A percentile compares a stretch with the other conserved stretches of the same genome.
Evolutionary conservation across 2,113 vertebrate species (phyloP).

Genomic region (Thunnus thynnus): DNA sequence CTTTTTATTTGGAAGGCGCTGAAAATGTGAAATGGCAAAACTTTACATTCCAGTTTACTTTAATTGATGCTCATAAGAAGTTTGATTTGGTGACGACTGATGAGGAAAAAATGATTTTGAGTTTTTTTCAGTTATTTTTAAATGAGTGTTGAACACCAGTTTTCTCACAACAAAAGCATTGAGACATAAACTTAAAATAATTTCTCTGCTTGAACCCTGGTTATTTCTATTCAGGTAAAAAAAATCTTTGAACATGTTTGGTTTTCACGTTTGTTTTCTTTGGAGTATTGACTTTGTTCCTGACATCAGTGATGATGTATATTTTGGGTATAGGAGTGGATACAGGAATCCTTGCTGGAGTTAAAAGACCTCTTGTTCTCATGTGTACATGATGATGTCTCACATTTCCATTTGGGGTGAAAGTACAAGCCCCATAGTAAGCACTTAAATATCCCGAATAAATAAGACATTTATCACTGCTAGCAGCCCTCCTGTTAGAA

Average conservation of each 20-base stretch:
- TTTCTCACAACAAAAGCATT: neutral
- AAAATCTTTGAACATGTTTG: slow-evolving; percentile 35
- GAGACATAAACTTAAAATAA: neutral
- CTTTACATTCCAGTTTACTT: neutral
- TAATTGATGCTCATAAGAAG: neutral
- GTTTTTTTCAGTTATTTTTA: too few relatives aligned
- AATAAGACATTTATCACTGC: slow-evolving; percentile 76
- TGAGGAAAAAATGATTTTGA: too few relatives aligned
- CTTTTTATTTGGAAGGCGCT: neutral
- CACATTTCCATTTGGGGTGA: slow-evolving; percentile 64
- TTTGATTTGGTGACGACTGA: neutral
- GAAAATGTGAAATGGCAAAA: slow-evolving; percentile 6
- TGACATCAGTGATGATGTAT: slow-evolving; percentile 62
- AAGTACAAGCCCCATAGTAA: slow-evolving; percentile 74
- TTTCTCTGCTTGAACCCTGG: neutral
- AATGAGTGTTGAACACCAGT: neutral
- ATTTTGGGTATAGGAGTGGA: slow-evolving; percentile 41
- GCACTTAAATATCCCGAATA: slow-evolving; percentile 72
- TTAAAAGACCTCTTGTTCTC: slow-evolving; percentile 61
- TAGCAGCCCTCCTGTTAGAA: slow-evolving; percentile 79
- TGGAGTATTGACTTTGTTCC: slow-evolving; percentile 48
- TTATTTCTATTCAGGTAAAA: slow-evolving; percentile 17
- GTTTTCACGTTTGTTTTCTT: slow-evolving; percentile 63
- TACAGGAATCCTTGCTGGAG: slow-evolving; percentile 30
- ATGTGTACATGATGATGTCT: neutral